A percentile compares a stretch with the other conserved stretches of the same genome.
Conservation (phyloP, 2,888 invertebrate genomes). For the Panzeria rudis region DNA sequence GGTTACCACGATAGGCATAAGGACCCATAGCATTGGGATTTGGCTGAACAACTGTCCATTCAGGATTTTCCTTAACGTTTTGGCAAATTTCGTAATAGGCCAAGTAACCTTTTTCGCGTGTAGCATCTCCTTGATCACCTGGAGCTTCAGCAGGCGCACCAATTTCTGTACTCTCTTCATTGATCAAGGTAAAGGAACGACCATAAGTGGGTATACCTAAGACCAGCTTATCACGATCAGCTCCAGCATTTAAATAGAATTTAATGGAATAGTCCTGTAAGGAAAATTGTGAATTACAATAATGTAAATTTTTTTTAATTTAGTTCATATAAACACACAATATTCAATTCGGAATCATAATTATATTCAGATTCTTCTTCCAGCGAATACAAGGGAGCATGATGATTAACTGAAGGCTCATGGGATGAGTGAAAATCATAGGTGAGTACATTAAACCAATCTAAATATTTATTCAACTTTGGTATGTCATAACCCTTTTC, state of each 20-base stretch:
- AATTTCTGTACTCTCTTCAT: constrained; percentile 92
- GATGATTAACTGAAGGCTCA: constrained; percentile 95
- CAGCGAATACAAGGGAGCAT: constrained; percentile 92
- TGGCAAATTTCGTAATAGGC: constrained; percentile 98
- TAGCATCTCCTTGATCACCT: constrained; percentile 95
- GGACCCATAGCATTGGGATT: constrained; percentile 94
- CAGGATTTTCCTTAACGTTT: constrained; percentile 88
- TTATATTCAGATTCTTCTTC: constrained; percentile 93
- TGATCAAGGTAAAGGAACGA: constrained; percentile 94
- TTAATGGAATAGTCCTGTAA: constrained; percentile 92
- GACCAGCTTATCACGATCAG: constrained; percentile 91
- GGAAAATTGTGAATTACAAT: neutral
- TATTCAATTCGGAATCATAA: constrained; percentile 93
- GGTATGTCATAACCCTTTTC: constrained; percentile 96
- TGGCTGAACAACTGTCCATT: constrained; percentile 93
- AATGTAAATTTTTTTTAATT: neutral
- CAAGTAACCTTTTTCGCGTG: constrained; percentile 95
- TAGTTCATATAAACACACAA: constrained; percentile 87
- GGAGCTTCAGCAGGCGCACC: constrained; percentile 95
- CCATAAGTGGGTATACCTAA: constrained; percentile 96
- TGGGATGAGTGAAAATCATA: constrained; percentile 97
- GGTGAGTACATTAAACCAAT: constrained; percentile 95
- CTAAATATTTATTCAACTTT: constrained; percentile 93
- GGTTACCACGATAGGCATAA: constrained; percentile 93
- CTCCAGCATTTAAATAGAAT: constrained; percentile 91